Conservation (phyloP, 2,113 vertebrate genomes). For the Alosa alosa region DNA sequence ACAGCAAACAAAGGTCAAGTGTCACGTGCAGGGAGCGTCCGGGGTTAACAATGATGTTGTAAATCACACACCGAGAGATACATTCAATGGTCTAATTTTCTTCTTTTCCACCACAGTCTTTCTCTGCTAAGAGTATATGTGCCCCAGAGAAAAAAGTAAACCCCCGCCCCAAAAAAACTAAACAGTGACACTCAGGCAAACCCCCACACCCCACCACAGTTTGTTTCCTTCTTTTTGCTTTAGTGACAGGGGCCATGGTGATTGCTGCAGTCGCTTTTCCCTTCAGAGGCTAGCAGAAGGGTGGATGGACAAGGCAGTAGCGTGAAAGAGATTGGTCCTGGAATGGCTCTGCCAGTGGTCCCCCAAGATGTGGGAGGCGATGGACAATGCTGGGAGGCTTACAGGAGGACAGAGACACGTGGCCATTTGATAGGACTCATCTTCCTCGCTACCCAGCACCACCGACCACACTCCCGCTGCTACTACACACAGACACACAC, state of each 20-base stretch:
- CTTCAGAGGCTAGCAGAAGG: too few relatives aligned
- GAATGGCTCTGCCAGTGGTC: neutral
- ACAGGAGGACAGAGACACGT: neutral
- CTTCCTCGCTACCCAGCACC: neutral
- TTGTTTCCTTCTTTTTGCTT: neutral
- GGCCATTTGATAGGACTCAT: neutral
- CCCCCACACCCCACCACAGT: neutral
- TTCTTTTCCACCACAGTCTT: neutral
- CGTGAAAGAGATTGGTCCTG: neutral
- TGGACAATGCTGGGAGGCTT: neutral
- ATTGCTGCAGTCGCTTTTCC: neutral
- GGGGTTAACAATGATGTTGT: neutral
- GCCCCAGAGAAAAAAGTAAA: neutral
- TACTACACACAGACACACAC: neutral
- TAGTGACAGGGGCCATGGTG: neutral
- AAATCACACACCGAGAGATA: neutral
- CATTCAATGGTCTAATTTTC: conserved; percentile 11
- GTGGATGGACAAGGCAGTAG: neutral
- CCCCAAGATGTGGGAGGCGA: neutral
- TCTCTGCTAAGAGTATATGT: neutral
- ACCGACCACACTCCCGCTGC: neutral
- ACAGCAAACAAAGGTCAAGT: neutral
- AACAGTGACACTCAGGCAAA: neutral
- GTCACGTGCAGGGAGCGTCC: neutral
- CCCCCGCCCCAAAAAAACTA: neutral